Conservation (phyloP, 1,140 invertebrate species). For the Trichoplusia ni region DNA sequence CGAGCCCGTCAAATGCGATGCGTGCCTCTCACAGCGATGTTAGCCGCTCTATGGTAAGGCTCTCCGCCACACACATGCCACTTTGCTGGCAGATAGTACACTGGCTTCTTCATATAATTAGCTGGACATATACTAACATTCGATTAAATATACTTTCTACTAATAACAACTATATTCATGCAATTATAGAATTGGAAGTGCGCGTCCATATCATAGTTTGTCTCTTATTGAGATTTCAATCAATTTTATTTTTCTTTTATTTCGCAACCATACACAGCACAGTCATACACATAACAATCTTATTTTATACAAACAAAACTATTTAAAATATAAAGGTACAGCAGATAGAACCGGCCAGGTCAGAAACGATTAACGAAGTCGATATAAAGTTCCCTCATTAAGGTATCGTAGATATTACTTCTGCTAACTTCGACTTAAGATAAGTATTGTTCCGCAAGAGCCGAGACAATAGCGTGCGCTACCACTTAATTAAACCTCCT, state of each 20-base stretch:
- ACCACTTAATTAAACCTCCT: conserved; percentile 73
- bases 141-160: conserved; percentile 37
- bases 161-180: conserved; percentile 40
- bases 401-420: conserved; percentile 79
- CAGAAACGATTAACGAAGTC: conserved; percentile 74
- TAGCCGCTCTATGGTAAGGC: conserved; percentile 79
- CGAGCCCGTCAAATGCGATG: conserved; percentile 79
- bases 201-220: conserved; percentile 52
- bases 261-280: conserved; percentile 22
- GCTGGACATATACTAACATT: neutral
- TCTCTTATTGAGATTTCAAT: conserved; percentile 46
- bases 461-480: conserved; percentile 74
- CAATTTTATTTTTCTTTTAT: conserved; percentile 30
- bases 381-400: conserved; percentile 80
- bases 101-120: neutral
- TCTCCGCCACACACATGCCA: conserved; percentile 48
- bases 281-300: conserved; percentile 29
- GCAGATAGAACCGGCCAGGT: conserved; percentile 47
- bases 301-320: conserved; percentile 26
- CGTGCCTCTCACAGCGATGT: conserved; percentile 81
- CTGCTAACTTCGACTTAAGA: conserved; percentile 70
- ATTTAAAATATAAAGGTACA: conserved; percentile 32
- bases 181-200: conserved; percentile 46
- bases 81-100: conserved; percentile 46
- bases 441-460: conserved; percentile 77